phyloP scores from a whole-genome alignment of 2,113 vertebrate genomes.

The Psammodynastes pulverulentus region DNA sequence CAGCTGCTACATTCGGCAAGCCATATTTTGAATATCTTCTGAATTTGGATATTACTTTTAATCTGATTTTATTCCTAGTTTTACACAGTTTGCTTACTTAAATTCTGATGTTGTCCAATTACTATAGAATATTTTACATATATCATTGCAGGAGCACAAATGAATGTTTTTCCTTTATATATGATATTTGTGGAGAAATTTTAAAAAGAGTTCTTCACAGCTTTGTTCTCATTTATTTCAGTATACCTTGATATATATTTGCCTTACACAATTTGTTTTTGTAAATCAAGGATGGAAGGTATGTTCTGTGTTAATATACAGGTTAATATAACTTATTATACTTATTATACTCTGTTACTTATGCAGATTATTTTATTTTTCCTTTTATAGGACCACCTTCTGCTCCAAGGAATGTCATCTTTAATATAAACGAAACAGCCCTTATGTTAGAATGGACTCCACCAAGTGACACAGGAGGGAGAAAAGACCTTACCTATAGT shows the following conservation, averaged over 20 bases:
- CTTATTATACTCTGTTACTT: no score
- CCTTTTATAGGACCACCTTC: constrained; percentile 78
- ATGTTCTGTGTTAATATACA: neutral
- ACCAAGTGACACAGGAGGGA: constrained; percentile 87
- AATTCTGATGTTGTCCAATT: neutral
- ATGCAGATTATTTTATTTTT: neutral
- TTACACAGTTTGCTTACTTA: neutral
- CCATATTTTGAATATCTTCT: neutral
- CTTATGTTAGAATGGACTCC: constrained; percentile 93
- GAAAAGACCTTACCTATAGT: constrained; percentile 90
- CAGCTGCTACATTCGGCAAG: neutral
- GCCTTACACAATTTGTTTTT: neutral
- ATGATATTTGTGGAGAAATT: neutral
- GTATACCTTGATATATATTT: neutral
- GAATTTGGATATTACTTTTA: neutral
- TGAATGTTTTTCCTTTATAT: neutral
- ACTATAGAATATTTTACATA: neutral
- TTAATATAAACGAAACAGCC: constrained; percentile 90
- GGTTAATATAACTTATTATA: neutral
- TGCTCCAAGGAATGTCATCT: constrained; percentile 80
- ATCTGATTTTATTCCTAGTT: neutral
- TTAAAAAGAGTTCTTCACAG: neutral
- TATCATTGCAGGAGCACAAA: neutral
- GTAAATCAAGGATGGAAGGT: neutral
- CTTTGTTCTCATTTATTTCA: neutral